phyloP scores from a whole-genome alignment of 2,113 vertebrate species.

The Phylloscopus whistleri region DNA sequence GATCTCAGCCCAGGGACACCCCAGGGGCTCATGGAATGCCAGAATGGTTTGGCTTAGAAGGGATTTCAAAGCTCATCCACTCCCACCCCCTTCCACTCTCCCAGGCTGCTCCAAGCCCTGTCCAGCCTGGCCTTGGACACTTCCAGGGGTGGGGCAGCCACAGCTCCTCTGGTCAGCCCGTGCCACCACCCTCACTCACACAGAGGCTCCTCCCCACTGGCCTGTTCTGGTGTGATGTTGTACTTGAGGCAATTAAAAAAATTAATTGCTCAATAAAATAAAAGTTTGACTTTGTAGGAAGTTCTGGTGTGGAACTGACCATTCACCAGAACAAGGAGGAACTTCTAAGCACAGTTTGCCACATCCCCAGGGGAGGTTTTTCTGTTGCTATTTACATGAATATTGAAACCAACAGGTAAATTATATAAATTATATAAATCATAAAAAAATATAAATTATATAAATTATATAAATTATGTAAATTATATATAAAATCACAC shows the following conservation, averaged over 20 bases:
- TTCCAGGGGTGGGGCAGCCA: not conserved
- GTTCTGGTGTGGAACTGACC: accelerated
- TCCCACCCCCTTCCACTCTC: accelerated
- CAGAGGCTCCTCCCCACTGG: not conserved
- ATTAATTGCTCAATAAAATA: not conserved
- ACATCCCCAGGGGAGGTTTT: not conserved
- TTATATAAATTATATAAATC: not conserved
- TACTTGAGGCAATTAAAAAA: not conserved
- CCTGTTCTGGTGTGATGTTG: not conserved
- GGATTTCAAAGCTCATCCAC: not conserved
- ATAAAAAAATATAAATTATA: not conserved
- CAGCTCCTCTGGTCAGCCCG: not conserved
- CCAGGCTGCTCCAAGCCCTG: accelerated
- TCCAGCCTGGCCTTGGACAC: not conserved
- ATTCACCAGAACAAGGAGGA: not conserved
- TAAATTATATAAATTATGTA: not conserved
- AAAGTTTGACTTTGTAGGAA: not conserved
- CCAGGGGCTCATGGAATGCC: not conserved
- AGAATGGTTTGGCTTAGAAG: not conserved
- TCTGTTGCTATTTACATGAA: not conserved
- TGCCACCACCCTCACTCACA: not conserved
- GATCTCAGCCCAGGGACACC: not conserved
- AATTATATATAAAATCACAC: no score
- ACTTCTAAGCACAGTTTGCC: no score
- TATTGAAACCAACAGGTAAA: not conserved